Conservation (phyloP, 2,888 invertebrate species). For the Dicyrtoma fusca region DNA sequence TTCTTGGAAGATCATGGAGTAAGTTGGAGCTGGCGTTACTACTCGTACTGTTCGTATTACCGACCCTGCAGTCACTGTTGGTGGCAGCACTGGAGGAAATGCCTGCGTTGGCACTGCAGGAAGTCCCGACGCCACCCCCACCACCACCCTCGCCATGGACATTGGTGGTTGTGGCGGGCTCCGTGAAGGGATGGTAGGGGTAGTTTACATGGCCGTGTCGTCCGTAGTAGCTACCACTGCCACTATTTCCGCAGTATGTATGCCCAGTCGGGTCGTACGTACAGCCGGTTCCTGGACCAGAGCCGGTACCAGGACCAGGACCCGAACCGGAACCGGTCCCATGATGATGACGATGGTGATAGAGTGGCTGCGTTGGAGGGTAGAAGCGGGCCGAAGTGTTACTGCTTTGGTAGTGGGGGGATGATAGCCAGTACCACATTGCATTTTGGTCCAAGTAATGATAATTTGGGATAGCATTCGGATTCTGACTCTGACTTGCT, state of each 20-base stretch:
- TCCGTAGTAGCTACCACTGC: too few relatives aligned
- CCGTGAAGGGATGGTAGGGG: neutral
- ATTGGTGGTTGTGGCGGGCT: neutral
- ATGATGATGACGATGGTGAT: neutral
- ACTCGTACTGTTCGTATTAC: too few relatives aligned
- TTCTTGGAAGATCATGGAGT: neutral
- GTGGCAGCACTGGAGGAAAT: too few relatives aligned
- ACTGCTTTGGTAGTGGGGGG: neutral
- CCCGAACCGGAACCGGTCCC: too few relatives aligned
- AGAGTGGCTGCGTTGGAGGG: neutral
- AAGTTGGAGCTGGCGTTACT: too few relatives aligned
- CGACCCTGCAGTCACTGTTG: too few relatives aligned
- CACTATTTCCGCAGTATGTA: too few relatives aligned
- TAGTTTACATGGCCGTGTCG: too few relatives aligned
- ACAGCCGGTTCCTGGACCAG: neutral
- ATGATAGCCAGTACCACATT: constrained; percentile 3
- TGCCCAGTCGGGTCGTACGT: neutral
- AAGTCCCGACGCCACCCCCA: too few relatives aligned
- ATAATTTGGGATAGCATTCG: neutral
- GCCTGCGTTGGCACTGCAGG: too few relatives aligned
- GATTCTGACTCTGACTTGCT: neutral
- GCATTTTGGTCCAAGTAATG: neutral
- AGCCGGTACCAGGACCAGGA: neutral
- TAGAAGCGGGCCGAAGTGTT: neutral
- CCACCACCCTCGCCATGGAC: too few relatives aligned